Conservation (phyloP, 2,888 invertebrate species). For the Linnaemya vulpina region DNA sequence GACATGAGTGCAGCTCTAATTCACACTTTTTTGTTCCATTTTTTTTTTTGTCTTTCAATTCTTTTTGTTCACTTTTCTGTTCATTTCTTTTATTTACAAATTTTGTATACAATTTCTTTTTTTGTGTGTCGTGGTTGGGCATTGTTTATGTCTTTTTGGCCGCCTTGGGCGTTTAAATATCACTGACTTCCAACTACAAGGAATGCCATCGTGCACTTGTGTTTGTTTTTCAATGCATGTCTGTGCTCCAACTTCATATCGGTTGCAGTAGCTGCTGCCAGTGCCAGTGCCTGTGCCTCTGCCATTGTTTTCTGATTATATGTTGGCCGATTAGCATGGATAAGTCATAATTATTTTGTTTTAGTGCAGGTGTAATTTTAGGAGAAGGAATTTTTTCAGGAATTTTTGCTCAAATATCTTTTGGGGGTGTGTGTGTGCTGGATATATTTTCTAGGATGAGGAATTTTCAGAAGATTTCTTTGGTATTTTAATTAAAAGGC, state of each 20-base stretch:
- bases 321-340: constrained; percentile 68
- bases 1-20: constrained; percentile 18
- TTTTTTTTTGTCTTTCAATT: constrained; percentile 17
- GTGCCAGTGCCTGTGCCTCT: constrained; percentile 6
- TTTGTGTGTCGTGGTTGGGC: constrained; percentile 47
- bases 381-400: constrained; percentile 23
- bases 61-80: background rate
- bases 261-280: constrained; percentile 37
- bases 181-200: constrained; percentile 65
- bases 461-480: constrained; percentile 14
- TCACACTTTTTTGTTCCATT: background rate
- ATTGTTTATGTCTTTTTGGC: constrained; percentile 67
- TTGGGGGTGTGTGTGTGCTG: background rate
- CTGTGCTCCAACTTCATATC: constrained; percentile 32
- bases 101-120: constrained; percentile 31
- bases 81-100: constrained; percentile 46
- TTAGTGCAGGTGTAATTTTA: constrained; percentile 60
- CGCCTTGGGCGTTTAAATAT: constrained; percentile 67
- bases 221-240: constrained; percentile 2
- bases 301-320: constrained; percentile 60
- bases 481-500: constrained; percentile 51
- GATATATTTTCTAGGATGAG: background rate
- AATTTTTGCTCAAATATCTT: constrained; percentile 18
- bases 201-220: constrained; percentile 50
- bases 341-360: constrained; percentile 69